Base-by-base conservation (phyloP, 1,140 invertebrate genomes). In the Streblospio benedicti region DNA sequence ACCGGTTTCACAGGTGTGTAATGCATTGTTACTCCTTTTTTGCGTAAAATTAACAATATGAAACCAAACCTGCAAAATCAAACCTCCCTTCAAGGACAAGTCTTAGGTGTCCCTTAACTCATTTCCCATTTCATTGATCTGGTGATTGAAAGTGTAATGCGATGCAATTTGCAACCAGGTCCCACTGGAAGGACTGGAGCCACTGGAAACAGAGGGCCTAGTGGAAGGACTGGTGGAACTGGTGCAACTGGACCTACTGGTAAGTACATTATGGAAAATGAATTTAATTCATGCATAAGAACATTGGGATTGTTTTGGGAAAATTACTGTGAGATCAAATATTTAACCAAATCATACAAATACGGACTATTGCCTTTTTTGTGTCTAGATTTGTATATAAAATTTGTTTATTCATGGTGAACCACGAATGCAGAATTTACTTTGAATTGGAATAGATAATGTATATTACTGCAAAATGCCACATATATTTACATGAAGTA, bases 221-320 rank as follows among this genome's bases (percentile, higher is more conserved):
- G 28, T 23, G 57, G 59, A 56, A 27, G 1, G n/a, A 9, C 55
- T 49, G 59, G 59, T 47, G 41, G 18, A 28, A 20, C 16, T 14
- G 59, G 59, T 59, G 28, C 33, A 20, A 45, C 23, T 43, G 59
- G 59, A 31, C 20, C 12, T 18, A 43, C 53, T 47, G 59, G 59
- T n/a, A 31, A 31, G 58, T 57, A 20, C 2, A 41, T 9, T 18
- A 9, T 55, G 33, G 14, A 41, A 16, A 27, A 14, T 27, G n/a
- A 55, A 32, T 18, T 38, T n/a, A 55, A 5, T 4, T 43, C 23
- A 43, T 43, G n/a, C 4, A n/a, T n/a, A n/a, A n/a, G n/a, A n/a
- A n/a, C n/a, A n/a, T n/a, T n/a, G n/a, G n/a, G n/a, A n/a, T n/a
- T n/a, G n/a, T n/a, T n/a, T n/a, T n/a, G n/a, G 18, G 38, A 41